Evolutionary conservation across 2,888 invertebrate genomes (phyloP).

Genomic region (Crematogaster levior): DNA sequence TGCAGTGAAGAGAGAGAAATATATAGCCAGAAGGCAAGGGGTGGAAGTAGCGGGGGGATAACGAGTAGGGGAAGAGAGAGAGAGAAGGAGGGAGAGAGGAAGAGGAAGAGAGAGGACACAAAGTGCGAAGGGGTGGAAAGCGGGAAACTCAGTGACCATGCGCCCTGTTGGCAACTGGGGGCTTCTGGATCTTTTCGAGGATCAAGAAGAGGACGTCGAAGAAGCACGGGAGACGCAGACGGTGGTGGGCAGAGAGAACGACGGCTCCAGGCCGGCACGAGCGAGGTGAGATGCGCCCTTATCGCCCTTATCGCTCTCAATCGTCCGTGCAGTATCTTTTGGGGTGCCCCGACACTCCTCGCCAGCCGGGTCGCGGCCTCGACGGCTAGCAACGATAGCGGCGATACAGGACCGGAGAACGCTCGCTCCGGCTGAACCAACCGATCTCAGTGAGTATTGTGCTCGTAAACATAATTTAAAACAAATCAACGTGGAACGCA

Average conservation of each 20-base stretch:
- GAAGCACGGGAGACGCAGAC: conserved; percentile 81
- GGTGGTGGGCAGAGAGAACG: conserved; percentile 78
- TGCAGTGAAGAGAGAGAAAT: conserved; percentile 20
- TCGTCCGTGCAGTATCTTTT: conserved; percentile 80
- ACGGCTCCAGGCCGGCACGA: conserved; percentile 81
- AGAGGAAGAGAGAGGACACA: conserved; percentile 48
- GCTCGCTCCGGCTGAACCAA: conserved; percentile 26
- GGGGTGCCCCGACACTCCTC: conserved; percentile 76
- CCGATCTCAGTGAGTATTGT: conserved; percentile 29
- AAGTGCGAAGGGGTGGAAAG: conserved; percentile 65
- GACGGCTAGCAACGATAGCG: conserved; percentile 72
- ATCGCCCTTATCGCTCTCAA: conserved; percentile 79
- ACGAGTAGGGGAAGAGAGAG: conserved; percentile 31
- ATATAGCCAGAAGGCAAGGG: conserved; percentile 29
- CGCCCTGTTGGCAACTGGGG: conserved; percentile 71
- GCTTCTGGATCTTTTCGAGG: conserved; percentile 77
- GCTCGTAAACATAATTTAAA: background rate
- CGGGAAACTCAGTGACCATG: conserved; percentile 75
- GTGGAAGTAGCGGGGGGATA: conserved; percentile 9
- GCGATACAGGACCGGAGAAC: conserved; percentile 50
- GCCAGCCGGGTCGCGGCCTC: conserved; percentile 58
- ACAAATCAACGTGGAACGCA: background rate
- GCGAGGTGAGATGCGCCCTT: conserved; percentile 81
- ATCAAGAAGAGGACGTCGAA: conserved; percentile 81
- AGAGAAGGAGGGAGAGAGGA: background rate